These are phyloP conservation scores for Notamacropus eugenii DNA, from an alignment of 2,797 vertebrate genomes.

Conservation along the genomic window DNA sequence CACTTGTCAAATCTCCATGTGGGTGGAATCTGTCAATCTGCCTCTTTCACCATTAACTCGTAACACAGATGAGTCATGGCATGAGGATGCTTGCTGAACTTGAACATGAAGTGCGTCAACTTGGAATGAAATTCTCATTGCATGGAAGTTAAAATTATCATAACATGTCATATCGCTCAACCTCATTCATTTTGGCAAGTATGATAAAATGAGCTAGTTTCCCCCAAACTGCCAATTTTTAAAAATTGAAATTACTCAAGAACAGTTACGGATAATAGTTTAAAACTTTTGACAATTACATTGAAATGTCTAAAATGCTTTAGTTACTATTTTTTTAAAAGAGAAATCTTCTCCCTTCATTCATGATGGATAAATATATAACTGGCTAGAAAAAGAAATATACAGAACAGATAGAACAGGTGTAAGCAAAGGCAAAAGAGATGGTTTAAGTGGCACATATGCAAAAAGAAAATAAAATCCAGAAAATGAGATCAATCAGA, in stretches of 20 bases:
- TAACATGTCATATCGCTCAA: not conserved
- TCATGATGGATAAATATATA: not conserved
- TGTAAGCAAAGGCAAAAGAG: not conserved
- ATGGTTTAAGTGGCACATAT: not conserved
- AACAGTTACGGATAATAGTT: not conserved
- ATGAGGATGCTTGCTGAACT: not conserved
- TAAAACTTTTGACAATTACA: not conserved
- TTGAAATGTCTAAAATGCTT: not conserved
- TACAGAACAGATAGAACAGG: not conserved
- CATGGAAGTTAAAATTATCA: not conserved
- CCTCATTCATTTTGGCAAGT: not conserved
- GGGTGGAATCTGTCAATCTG: not conserved
- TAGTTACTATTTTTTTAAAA: not conserved
- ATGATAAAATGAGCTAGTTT: not conserved
- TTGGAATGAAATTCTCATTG: not conserved
- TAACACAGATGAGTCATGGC: not conserved
- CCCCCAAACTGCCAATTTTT: not conserved
- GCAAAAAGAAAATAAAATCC: not conserved
- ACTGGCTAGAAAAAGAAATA: not conserved
- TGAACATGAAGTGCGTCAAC: not conserved
- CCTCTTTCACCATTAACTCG: constrained; percentile 8
- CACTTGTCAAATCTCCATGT: constrained; percentile 8
- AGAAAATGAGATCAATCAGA: not conserved
- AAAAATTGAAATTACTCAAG: not conserved
- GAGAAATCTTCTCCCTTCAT: not conserved